These are phyloP conservation scores for Sclerodermus sp. DNA, from an alignment of 2,888 invertebrate genomes.

Conservation along the genomic window DNA sequence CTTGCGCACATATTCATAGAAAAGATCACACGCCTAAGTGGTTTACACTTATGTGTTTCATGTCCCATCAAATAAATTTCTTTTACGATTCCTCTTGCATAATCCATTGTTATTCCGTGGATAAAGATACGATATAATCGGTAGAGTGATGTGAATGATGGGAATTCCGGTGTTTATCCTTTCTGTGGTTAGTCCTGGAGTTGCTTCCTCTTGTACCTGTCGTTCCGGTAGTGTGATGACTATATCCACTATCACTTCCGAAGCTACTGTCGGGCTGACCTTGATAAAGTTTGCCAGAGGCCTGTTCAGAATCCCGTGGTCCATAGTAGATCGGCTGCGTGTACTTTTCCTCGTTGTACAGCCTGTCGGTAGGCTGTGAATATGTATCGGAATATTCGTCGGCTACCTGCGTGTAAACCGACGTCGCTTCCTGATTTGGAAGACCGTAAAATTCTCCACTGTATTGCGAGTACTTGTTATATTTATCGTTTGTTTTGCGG, in stretches of 20 bases:
- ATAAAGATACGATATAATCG: slow-evolving; percentile 50
- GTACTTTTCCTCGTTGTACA: slow-evolving; percentile 49
- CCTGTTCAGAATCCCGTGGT: slow-evolving; percentile 41
- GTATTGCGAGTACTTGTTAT: slow-evolving; percentile 37
- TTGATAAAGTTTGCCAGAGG: slow-evolving; percentile 47
- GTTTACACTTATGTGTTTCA: too few species aligned
- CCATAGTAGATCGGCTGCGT: slow-evolving; percentile 49
- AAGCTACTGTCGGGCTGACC: slow-evolving; percentile 66
- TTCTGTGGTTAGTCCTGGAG: slow-evolving; percentile 44
- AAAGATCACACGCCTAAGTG: too few species aligned
- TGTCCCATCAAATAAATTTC: too few species aligned
- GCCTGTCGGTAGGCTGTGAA: slow-evolving; percentile 48
- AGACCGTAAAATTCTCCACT: slow-evolving; percentile 43
- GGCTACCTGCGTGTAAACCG: slow-evolving; percentile 46
- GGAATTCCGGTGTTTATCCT: slow-evolving; percentile 48
- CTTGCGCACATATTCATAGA: too few species aligned
- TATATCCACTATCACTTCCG: slow-evolving; percentile 84
- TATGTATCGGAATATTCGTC: slow-evolving; percentile 51
- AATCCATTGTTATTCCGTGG: too few species aligned
- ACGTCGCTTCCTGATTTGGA: slow-evolving; percentile 39
- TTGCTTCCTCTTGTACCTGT: slow-evolving; percentile 58
- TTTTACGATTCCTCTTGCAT: too few species aligned
- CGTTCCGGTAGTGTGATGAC: slow-evolving; percentile 75
- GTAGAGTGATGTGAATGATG: slow-evolving; percentile 49
- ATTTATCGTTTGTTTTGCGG: slow-evolving; percentile 55